A percentile compares a stretch with the other conserved stretches of the same genome.
These are phyloP conservation scores for Alethe diademata DNA, from an alignment of 2,113 vertebrate species.

Conservation along the genomic window DNA sequence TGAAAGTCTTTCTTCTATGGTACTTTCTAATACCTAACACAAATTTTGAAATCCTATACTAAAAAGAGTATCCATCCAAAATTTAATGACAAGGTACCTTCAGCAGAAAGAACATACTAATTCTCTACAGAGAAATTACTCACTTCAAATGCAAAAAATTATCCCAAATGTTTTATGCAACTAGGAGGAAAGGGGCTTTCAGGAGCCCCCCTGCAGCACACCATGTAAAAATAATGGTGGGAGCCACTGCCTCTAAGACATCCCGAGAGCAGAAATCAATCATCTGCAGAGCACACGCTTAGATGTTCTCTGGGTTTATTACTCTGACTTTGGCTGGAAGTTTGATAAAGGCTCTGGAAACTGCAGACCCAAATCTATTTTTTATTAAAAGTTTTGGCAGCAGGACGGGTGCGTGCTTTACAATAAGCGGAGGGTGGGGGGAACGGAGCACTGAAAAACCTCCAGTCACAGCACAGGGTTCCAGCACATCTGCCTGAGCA, in stretches of 20 bases:
- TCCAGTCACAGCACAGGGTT: constrained; percentile 66
- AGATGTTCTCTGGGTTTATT: constrained; percentile 48
- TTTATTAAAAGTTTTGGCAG: constrained; percentile 59
- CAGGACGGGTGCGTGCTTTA: constrained; percentile 34
- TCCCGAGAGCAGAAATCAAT: constrained; percentile 6
- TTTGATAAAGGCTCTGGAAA: constrained; percentile 59
- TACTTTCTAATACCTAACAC: background rate
- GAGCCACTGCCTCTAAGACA: constrained; percentile 13
- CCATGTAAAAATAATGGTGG: background rate
- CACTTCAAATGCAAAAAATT: background rate
- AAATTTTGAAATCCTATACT: background rate
- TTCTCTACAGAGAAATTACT: background rate
- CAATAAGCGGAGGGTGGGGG: constrained; percentile 19
- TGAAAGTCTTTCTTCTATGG: background rate
- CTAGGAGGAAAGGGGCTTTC: background rate
- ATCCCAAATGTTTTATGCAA: background rate
- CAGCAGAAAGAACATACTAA: background rate
- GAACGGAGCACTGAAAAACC: constrained; percentile 61
- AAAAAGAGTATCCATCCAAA: background rate
- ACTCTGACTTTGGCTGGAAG: constrained; percentile 50
- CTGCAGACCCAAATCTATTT: constrained; percentile 27
- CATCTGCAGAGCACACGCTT: constrained; percentile 53
- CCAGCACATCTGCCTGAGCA: constrained; percentile 77
- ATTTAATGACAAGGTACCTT: background rate
- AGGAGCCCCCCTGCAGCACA: background rate